Conservation (phyloP, 2,797 vertebrate species). For the Acanthiza pusilla region DNA sequence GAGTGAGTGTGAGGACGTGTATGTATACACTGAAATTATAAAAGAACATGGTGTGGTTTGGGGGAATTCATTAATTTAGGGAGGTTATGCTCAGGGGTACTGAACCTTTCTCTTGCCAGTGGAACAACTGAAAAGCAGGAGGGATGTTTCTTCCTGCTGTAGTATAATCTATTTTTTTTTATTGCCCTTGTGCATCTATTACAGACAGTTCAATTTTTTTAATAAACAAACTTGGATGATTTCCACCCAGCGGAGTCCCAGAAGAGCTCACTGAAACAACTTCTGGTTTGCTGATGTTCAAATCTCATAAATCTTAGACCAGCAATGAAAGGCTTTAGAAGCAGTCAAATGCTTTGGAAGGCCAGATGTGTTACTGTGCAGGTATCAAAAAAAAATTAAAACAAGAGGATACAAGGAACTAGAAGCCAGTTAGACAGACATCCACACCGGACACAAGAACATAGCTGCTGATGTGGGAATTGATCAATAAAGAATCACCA, state of each 20-base stretch:
- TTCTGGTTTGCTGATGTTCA: not conserved
- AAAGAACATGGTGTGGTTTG: not conserved
- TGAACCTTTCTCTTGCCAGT: not conserved
- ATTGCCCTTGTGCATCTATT: not conserved
- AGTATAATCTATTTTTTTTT: not conserved
- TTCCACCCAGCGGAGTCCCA: not conserved
- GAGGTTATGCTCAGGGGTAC: not conserved
- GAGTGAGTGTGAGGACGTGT: not conserved
- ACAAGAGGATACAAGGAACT: not conserved
- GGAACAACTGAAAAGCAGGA: not conserved
- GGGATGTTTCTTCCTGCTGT: not conserved
- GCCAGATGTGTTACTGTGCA: not conserved
- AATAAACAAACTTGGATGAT: constrained; percentile 4
- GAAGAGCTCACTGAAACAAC: not conserved
- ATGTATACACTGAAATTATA: not conserved
- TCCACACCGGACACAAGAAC: not conserved
- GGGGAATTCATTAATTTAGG: not conserved
- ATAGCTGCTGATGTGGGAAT: not conserved
- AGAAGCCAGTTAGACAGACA: not conserved
- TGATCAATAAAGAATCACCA: not conserved
- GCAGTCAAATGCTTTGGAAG: not conserved
- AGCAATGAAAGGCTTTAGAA: not conserved
- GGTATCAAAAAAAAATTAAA: not conserved
- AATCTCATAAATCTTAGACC: not conserved
- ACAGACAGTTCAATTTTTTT: not conserved